These are phyloP conservation scores for Aethes cnicana DNA, from an alignment of 2,888 invertebrate genomes.

Conservation along the genomic window DNA sequence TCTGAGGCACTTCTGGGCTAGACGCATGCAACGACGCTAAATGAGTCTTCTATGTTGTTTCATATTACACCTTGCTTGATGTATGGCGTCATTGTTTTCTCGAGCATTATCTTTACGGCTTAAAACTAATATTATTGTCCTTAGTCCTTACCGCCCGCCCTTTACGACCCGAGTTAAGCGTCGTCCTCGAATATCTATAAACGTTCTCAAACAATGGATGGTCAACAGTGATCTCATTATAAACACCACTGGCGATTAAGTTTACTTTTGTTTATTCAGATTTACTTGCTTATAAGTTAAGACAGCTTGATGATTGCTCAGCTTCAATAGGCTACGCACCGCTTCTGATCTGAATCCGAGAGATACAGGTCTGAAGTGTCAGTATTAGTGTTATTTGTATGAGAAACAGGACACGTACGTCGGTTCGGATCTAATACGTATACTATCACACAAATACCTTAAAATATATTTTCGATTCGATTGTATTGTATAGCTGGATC, in stretches of 20 bases:
- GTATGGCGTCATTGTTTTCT: constrained; percentile 8
- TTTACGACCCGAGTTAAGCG: constrained; percentile 8
- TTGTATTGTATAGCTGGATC: too few species aligned
- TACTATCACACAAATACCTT: too few species aligned
- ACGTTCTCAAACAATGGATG: constrained; percentile 40
- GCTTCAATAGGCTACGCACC: too few species aligned
- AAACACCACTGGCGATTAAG: constrained; percentile 17
- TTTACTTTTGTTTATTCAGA: constrained; percentile 9
- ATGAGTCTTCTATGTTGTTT: not conserved
- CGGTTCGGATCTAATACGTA: too few species aligned
- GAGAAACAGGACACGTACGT: too few species aligned
- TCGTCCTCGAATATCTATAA: constrained; percentile 34
- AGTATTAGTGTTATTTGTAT: too few species aligned
- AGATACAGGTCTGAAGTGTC: too few species aligned
- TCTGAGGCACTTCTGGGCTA: not conserved
- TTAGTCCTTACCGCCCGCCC: too few species aligned
- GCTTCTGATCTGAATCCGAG: too few species aligned
- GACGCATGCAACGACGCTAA: not conserved
- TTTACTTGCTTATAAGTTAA: not conserved
- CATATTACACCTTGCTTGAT: not conserved
- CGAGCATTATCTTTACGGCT: not conserved
- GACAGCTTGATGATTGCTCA: too few species aligned
- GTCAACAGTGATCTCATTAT: constrained; percentile 40
- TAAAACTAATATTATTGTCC: constrained; percentile 21
- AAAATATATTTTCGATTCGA: too few species aligned